Conservation (phyloP, 2,888 invertebrate species). For the Eilema depressum region DNA sequence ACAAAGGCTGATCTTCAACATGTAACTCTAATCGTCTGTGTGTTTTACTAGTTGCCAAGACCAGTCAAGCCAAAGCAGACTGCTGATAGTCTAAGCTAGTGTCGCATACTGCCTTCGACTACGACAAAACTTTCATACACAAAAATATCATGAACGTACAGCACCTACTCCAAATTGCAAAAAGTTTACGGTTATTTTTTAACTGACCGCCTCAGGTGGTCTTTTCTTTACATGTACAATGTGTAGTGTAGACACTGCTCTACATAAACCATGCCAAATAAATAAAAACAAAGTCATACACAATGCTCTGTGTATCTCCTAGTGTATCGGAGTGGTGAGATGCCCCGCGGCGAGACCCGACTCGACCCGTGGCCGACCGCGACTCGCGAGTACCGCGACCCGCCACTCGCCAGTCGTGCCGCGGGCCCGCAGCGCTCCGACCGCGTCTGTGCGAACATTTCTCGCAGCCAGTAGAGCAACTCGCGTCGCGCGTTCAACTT, state of each 20-base stretch:
- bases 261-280: slow-evolving; percentile 1
- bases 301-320: slow-evolving; percentile 8
- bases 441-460: slow-evolving; percentile 23
- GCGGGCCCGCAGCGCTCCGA: slow-evolving; percentile 24
- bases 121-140: background rate
- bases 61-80: too few relatives aligned
- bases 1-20: too few relatives aligned
- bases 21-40: too few relatives aligned
- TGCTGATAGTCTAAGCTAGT: too few relatives aligned
- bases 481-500: slow-evolving; percentile 19
- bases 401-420: slow-evolving; percentile 36
- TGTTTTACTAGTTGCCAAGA: too few relatives aligned
- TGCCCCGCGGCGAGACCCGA: slow-evolving; percentile 7
- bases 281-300: slow-evolving; percentile 9
- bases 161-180: background rate
- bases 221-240: background rate
- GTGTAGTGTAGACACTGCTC: background rate
- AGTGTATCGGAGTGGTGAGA: slow-evolving; percentile 6
- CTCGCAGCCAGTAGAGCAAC: slow-evolving; percentile 7
- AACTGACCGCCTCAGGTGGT: slow-evolving; percentile 4
- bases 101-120: background rate
- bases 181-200: background rate
- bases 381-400: too few relatives aligned
- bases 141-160: background rate
- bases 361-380: slow-evolving; percentile 5